A percentile compares a stretch with the other conserved stretches of the same genome.
Evolutionary conservation across 2,888 invertebrate species (phyloP).

Genomic region (Tenthredo scrophulariae): DNA sequence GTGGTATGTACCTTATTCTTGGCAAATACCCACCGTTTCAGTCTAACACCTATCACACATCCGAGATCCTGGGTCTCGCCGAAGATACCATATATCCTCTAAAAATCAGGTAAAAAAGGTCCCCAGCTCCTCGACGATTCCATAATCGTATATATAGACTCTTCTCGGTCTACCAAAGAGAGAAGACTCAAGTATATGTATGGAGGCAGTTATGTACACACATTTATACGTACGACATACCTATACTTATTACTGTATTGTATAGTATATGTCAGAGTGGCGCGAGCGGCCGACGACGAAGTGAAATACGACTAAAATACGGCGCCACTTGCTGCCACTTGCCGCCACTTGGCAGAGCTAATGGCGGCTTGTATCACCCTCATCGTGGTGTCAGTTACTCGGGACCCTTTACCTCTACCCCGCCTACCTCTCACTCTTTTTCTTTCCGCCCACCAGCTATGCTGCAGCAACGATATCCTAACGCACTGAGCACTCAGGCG

Average conservation of each 20-base stretch:
- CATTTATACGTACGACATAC: background rate
- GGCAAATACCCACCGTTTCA: slow-evolving; percentile 16
- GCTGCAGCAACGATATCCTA: slow-evolving; percentile 24
- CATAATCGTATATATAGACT: background rate
- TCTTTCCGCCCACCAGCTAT: slow-evolving; percentile 31
- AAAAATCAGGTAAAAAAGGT: background rate
- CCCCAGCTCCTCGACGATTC: background rate
- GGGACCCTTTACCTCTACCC: slow-evolving; percentile 50
- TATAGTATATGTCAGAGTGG: slow-evolving; percentile 18
- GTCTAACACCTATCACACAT: background rate
- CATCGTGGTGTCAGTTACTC: slow-evolving; percentile 65
- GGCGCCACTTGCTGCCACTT: slow-evolving; percentile 56
- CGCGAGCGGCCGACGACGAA: slow-evolving; percentile 23
- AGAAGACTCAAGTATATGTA: background rate
- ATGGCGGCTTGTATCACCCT: slow-evolving; percentile 67
- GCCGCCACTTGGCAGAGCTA: slow-evolving; percentile 60
- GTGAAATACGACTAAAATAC: slow-evolving; percentile 54
- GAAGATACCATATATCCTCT: background rate
- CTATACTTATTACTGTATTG: background rate
- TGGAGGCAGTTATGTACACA: background rate
- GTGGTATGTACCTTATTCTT: slow-evolving; percentile 14
- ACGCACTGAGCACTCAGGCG: slow-evolving; percentile 20
- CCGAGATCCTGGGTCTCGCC: background rate
- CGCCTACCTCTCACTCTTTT: slow-evolving; percentile 37
- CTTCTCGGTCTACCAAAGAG: background rate